These are phyloP conservation scores for Lasioglossum marginatum DNA, from an alignment of 2,888 invertebrate genomes.

Conservation along the genomic window DNA sequence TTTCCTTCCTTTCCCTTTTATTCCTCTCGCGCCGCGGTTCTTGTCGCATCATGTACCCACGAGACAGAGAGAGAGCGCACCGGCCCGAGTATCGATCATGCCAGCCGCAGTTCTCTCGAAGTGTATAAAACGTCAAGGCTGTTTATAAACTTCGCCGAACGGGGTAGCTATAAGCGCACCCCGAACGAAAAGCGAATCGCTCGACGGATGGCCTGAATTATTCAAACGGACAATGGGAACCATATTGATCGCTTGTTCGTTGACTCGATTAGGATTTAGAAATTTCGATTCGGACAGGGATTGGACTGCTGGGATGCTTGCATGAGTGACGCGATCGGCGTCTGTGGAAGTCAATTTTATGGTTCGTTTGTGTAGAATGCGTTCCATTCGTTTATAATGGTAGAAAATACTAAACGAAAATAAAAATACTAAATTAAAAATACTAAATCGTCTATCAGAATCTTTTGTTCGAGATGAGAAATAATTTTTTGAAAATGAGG, in stretches of 20 bases:
- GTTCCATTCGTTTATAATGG: neutral
- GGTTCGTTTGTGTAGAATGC: too few relatives aligned
- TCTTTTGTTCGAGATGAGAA: too few relatives aligned
- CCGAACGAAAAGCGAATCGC: neutral
- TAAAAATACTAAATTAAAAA: too few relatives aligned
- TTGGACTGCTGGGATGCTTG: neutral
- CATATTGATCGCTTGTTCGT: neutral
- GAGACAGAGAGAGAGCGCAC: neutral
- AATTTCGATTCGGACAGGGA: neutral
- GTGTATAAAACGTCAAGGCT: conserved; percentile 32
- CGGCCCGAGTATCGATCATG: conserved; percentile 19
- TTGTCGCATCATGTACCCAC: neutral
- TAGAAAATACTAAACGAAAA: too few relatives aligned
- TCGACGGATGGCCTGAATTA: neutral
- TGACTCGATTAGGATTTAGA: neutral
- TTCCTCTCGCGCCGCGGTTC: neutral
- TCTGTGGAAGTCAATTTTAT: neutral
- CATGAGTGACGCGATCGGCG: neutral
- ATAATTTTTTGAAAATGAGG: neutral
- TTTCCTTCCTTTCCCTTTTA: conserved; percentile 1
- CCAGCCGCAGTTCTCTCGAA: neutral
- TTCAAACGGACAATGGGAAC: neutral
- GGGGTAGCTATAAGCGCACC: neutral
- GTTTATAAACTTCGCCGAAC: conserved; percentile 17
- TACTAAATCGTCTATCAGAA: too few relatives aligned